Conservation (phyloP, 2,888 invertebrate species). For the Cyrtodaria siliqua region DNA sequence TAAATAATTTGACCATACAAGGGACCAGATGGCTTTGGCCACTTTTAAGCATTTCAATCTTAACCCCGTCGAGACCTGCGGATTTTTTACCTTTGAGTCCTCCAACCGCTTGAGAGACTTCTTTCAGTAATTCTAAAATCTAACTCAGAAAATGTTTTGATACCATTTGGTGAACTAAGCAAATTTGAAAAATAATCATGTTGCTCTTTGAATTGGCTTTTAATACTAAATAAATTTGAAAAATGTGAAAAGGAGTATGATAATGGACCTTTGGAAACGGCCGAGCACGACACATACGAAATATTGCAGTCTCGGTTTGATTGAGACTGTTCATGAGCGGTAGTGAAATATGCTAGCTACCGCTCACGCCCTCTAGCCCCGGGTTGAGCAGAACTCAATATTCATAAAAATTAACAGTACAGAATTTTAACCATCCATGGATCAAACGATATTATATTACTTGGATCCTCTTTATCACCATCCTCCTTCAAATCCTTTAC, state of each 20-base stretch:
- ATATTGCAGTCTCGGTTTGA: too few relatives aligned
- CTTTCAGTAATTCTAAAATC: background rate
- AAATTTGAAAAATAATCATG: background rate
- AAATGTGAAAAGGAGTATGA: too few relatives aligned
- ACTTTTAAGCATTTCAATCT: background rate
- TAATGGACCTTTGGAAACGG: too few relatives aligned
- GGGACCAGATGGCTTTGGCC: background rate
- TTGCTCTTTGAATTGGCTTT: background rate
- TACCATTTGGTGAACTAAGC: too few relatives aligned
- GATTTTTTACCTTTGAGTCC: background rate
- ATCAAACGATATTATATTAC: background rate
- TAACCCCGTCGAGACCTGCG: background rate
- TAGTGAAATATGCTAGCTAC: too few relatives aligned
- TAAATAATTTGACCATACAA: background rate
- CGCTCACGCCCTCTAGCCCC: too few relatives aligned
- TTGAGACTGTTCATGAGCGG: too few relatives aligned
- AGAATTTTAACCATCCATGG: too few relatives aligned
- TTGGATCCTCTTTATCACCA: background rate
- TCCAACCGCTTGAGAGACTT: too few relatives aligned
- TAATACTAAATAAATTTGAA: background rate
- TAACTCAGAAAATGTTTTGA: background rate
- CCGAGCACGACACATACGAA: too few relatives aligned
- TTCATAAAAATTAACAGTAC: too few relatives aligned
- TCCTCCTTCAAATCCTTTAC: background rate
- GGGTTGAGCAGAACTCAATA: too few relatives aligned